These are phyloP conservation scores for Ailuropoda melanoleuca DNA, from an alignment of 2,113 vertebrate species.

Conservation along the genomic window DNA sequence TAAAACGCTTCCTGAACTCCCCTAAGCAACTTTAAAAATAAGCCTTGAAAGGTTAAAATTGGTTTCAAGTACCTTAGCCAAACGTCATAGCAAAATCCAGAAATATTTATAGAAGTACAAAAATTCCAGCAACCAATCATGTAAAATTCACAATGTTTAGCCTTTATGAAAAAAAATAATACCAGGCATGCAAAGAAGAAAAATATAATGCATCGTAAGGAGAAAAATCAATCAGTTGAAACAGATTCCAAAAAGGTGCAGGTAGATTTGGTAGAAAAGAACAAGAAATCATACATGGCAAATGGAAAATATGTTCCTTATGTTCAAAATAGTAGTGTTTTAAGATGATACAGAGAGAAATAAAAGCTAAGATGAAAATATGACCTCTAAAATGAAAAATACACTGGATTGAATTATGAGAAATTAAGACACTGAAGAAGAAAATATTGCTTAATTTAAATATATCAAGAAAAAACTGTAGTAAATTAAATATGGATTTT, in stretches of 20 bases:
- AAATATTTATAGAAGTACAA: background rate
- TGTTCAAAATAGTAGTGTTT: background rate
- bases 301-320: background rate
- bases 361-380: background rate
- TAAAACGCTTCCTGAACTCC: background rate
- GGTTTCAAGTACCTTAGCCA: background rate
- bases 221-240: background rate
- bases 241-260: background rate
- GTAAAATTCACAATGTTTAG: background rate
- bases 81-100: background rate
- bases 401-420: background rate
- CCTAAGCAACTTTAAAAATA: background rate
- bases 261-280: background rate
- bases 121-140: background rate
- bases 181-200: background rate
- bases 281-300: background rate
- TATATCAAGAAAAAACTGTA: background rate
- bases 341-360: background rate
- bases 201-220: background rate
- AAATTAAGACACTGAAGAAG: background rate
- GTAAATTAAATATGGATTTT: background rate
- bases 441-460: background rate
- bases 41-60: background rate
- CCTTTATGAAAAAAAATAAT: background rate
- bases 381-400: background rate